Evolutionary conservation across 2,797 vertebrate species (phyloP).

Genomic region (Choloepus didactylus): DNA sequence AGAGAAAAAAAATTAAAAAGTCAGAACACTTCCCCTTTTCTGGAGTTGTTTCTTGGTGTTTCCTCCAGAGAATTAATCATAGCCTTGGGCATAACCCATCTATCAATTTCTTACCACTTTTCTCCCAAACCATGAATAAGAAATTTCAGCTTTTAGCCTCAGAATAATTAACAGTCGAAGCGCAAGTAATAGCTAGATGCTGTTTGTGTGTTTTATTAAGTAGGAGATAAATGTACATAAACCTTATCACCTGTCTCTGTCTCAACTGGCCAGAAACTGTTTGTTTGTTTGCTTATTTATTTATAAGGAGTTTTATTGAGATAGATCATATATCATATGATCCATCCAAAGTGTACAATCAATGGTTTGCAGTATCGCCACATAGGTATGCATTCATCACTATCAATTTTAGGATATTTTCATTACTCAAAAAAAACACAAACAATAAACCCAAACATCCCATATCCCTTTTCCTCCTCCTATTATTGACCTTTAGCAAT

Average conservation of each 20-base stretch:
- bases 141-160: constrained; percentile 4
- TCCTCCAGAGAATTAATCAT: constrained; percentile 52
- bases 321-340: too few relatives aligned
- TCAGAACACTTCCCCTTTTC: neutral
- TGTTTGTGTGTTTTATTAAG: constrained; percentile 6
- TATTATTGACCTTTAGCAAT: too few relatives aligned
- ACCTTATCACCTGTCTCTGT: neutral
- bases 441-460: too few relatives aligned
- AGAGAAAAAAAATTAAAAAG: constrained; percentile 12
- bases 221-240: neutral
- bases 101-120: neutral
- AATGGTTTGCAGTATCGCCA: too few relatives aligned
- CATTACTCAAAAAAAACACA: too few relatives aligned
- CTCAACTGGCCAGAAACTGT: neutral
- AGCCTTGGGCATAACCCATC: neutral
- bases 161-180: constrained; percentile 14
- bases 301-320: too few relatives aligned
- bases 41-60: constrained; percentile 25
- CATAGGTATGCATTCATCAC: too few relatives aligned
- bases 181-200: neutral
- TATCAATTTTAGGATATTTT: too few relatives aligned
- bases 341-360: too few relatives aligned
- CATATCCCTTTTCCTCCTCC: too few relatives aligned
- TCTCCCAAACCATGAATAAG: neutral
- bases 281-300: too few relatives aligned